Conservation (phyloP, 2,888 invertebrate species). For the Dendrolimus pini region DNA sequence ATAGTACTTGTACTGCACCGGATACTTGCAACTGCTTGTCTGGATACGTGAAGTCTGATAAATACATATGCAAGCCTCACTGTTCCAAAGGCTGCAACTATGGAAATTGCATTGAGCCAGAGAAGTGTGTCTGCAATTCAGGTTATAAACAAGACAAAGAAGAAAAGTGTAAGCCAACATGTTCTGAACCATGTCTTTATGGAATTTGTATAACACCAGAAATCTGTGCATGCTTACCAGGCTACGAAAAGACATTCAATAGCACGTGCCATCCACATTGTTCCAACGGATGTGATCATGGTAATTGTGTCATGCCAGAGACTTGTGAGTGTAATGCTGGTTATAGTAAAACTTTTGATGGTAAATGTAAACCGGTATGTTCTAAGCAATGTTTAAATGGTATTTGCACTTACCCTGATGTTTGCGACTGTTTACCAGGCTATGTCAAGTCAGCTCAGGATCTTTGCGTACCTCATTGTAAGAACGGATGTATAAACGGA, state of each 20-base stretch:
- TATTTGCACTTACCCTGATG: constrained; percentile 34
- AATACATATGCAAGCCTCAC: not conserved
- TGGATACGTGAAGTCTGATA: not conserved
- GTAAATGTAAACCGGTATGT: constrained; percentile 1
- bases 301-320: not conserved
- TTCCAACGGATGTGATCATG: not conserved
- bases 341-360: not conserved
- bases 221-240: not conserved
- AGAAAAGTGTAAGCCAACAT: not conserved
- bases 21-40: not conserved
- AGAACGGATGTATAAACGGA: constrained; percentile 12
- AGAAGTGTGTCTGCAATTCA: not conserved
- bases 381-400: not conserved
- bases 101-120: not conserved
- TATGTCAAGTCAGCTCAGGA: not conserved
- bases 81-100: not conserved
- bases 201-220: not conserved
- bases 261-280: too few relatives aligned
- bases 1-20: not conserved
- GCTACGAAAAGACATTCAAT: too few relatives aligned
- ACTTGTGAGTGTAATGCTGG: constrained; percentile 1
- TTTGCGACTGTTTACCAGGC: constrained; percentile 42
- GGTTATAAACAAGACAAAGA: not conserved
- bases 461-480: not conserved
- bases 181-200: not conserved